These are phyloP conservation scores for Euleptes europaea DNA, from an alignment of 2,113 vertebrate genomes.

Conservation along the genomic window DNA sequence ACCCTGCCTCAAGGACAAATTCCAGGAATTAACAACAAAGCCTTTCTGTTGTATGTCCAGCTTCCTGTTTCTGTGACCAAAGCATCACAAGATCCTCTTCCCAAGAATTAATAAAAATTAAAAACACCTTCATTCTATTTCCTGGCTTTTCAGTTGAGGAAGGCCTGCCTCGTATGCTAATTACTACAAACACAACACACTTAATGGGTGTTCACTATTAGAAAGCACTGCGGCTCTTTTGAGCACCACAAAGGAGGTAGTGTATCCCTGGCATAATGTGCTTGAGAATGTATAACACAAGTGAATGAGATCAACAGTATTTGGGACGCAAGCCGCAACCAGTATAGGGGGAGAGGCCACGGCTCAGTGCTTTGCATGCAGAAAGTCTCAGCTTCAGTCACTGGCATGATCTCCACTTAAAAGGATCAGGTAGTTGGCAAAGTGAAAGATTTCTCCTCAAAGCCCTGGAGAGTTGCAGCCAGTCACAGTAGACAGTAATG, in stretches of 20 bases:
- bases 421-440: no score
- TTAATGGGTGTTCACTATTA: background rate
- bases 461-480: no score
- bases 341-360: no score
- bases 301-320: background rate
- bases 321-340: background rate
- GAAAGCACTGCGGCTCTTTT: background rate
- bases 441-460: no score
- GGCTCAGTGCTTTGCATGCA: no score
- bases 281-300: background rate
- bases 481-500: no score
- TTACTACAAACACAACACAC: background rate
- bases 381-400: no score
- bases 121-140: background rate
- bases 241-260: background rate
- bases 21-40: background rate
- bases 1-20: background rate
- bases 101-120: background rate
- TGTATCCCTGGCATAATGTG: background rate
- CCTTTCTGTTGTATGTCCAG: background rate
- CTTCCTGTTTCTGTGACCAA: background rate
- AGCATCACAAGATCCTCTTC: background rate
- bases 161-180: background rate
- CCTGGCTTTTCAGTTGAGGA: background rate
- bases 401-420: no score